These are phyloP conservation scores for Neolamprologus fasciatus DNA, from an alignment of 2,113 vertebrate genomes.

Conservation along the genomic window DNA sequence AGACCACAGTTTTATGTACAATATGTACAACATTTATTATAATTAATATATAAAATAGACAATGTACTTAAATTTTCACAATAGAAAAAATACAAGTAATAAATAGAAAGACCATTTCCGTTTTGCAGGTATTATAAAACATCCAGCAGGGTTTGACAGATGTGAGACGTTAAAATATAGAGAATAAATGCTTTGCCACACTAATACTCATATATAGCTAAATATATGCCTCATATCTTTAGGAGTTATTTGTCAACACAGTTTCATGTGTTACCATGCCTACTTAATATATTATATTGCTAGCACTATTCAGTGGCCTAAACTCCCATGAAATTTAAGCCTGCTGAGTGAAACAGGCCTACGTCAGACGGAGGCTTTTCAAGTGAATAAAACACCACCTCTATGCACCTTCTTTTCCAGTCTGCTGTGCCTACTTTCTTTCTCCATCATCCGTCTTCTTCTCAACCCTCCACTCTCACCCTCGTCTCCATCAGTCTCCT, in stretches of 20 bases:
- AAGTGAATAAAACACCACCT: slow-evolving; percentile 43
- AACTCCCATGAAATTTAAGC: slow-evolving; percentile 13
- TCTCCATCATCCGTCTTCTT: slow-evolving; percentile 12
- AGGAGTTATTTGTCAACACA: slow-evolving; percentile 50
- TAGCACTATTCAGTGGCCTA: slow-evolving; percentile 53
- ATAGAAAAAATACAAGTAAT: slow-evolving; percentile 82
- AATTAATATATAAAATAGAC: slow-evolving; percentile 82
- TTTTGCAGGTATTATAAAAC: slow-evolving; percentile 75
- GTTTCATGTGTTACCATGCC: slow-evolving; percentile 48
- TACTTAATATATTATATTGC: slow-evolving; percentile 53
- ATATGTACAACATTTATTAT: slow-evolving; percentile 83
- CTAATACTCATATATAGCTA: slow-evolving; percentile 66
- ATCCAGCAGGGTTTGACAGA: slow-evolving; percentile 72
- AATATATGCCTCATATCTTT: slow-evolving; percentile 57
- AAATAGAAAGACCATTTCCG: slow-evolving; percentile 78
- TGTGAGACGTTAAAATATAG: slow-evolving; percentile 65
- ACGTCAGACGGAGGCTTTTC: slow-evolving; percentile 43
- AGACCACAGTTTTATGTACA: slow-evolving; percentile 68
- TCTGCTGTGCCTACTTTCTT: slow-evolving; percentile 27
- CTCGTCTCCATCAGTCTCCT: not conserved
- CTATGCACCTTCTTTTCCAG: slow-evolving; percentile 16
- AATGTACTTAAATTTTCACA: slow-evolving; percentile 77
- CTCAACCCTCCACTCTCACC: not conserved
- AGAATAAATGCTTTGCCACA: slow-evolving; percentile 69
- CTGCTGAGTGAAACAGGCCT: not conserved